Evolutionary conservation across 2,113 vertebrate species (phyloP).

Genomic region (Falco punctatus): DNA sequence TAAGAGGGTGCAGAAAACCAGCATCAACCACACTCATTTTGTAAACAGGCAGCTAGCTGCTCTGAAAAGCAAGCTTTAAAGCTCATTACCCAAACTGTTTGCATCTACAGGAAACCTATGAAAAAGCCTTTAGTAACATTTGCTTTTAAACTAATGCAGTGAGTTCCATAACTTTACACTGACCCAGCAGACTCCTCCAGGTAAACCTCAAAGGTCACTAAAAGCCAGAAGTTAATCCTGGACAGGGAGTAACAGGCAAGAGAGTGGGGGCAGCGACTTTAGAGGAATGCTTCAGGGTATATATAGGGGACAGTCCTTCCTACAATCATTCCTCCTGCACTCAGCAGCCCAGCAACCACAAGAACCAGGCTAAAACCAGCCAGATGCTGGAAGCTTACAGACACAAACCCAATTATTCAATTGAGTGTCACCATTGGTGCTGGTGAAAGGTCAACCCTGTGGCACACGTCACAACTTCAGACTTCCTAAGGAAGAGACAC

Average conservation of each 20-base stretch:
- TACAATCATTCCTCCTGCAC: not conserved
- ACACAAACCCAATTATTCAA: not conserved
- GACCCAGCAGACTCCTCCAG: not conserved
- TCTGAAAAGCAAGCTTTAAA: not conserved
- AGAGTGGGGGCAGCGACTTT: not conserved
- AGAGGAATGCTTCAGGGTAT: not conserved
- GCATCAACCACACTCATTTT: not conserved
- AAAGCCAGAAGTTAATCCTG: not conserved
- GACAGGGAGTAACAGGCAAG: not conserved
- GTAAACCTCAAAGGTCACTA: conserved; percentile 14
- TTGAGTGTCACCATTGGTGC: not conserved
- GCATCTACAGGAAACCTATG: not conserved
- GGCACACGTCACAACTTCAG: not conserved
- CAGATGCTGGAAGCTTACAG: not conserved
- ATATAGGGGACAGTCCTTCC: not conserved
- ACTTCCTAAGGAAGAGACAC: not conserved
- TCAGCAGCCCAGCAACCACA: not conserved
- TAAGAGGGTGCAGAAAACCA: not conserved
- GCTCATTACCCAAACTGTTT: not conserved
- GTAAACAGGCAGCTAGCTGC: not conserved
- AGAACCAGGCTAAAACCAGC: not conserved
- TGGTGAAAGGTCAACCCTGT: not conserved
- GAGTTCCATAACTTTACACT: not conserved
- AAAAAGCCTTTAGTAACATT: not conserved
- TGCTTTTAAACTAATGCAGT: not conserved